Evolutionary conservation across 1,140 invertebrate species (phyloP).

Genomic region (Drosophila sproati): DNA sequence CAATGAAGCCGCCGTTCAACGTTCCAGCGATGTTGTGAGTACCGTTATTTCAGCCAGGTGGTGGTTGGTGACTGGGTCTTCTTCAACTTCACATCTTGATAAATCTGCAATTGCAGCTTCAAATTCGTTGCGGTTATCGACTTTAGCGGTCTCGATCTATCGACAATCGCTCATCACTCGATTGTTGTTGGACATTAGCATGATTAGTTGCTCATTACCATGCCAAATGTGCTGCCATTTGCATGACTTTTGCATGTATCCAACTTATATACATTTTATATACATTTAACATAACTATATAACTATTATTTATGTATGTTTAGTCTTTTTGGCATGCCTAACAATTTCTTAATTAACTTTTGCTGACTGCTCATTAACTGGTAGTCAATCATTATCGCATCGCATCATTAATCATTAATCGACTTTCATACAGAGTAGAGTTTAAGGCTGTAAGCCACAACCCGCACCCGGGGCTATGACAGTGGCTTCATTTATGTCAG

Average conservation of each 20-base stretch:
- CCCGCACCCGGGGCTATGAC: neutral
- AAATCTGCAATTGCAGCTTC: neutral
- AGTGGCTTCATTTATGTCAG: constrained; percentile 16
- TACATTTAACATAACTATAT: neutral
- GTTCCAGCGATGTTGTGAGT: constrained; percentile 70
- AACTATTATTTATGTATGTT: constrained; percentile 1
- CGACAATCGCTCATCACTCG: constrained; percentile 12
- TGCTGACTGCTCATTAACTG: constrained; percentile 28
- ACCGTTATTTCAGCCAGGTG: constrained; percentile 53
- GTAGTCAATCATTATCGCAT: constrained; percentile 38
- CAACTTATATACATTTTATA: neutral
- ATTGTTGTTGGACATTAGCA: neutral
- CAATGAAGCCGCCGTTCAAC: constrained; percentile 18
- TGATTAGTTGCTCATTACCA: neutral
- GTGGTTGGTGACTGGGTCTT: constrained; percentile 12
- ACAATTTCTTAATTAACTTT: constrained; percentile 66
- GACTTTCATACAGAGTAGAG: neutral
- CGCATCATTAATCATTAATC: constrained; percentile 34
- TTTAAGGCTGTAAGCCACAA: neutral
- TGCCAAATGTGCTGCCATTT: constrained; percentile 18
- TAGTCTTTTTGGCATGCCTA: constrained; percentile 58
- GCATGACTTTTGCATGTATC: constrained; percentile 28
- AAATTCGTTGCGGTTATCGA: constrained; percentile 30
- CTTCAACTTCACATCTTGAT: neutral
- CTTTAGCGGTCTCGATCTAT: constrained; percentile 14